Conservation (phyloP, 1,140 invertebrate species). For the Proctacanthus coquilletti region DNA sequence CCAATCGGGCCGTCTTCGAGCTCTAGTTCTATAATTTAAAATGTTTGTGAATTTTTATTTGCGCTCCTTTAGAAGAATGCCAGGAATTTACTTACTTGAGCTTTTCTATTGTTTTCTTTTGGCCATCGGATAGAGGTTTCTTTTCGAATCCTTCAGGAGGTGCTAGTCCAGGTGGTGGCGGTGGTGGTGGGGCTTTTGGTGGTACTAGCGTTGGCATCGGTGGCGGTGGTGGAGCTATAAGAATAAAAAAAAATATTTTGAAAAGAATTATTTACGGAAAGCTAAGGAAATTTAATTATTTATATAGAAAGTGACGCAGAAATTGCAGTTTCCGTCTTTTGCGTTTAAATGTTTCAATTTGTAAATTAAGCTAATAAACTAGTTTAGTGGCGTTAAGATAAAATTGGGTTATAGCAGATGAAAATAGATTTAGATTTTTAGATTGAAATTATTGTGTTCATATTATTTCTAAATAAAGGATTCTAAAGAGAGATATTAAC, state of each 20-base stretch:
- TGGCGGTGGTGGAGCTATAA: slow-evolving; percentile 23
- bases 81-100: slow-evolving; percentile 21
- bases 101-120: slow-evolving; percentile 39
- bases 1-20: slow-evolving; percentile 71
- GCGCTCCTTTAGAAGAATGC: slow-evolving; percentile 3
- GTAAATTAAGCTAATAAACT: no score
- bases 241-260: not conserved
- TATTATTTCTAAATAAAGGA: no score
- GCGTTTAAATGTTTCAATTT: no score
- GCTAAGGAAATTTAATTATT: not conserved
- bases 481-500: no score
- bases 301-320: no score
- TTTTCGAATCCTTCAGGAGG: slow-evolving; percentile 26
- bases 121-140: slow-evolving; percentile 29
- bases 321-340: no score
- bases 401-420: no score
- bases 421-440: no score
- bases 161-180: slow-evolving; percentile 45
- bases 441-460: no score
- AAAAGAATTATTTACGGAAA: slow-evolving; percentile 1
- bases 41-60: slow-evolving; percentile 1
- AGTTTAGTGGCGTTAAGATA: no score
- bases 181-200: slow-evolving; percentile 44
- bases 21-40: slow-evolving; percentile 37
- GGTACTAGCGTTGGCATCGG: slow-evolving; percentile 26